Evolutionary conservation across 2,113 vertebrate species (phyloP), one percentile per base, ranked within the genome.

Genomic region (Gopherus evgoodei): DNA sequence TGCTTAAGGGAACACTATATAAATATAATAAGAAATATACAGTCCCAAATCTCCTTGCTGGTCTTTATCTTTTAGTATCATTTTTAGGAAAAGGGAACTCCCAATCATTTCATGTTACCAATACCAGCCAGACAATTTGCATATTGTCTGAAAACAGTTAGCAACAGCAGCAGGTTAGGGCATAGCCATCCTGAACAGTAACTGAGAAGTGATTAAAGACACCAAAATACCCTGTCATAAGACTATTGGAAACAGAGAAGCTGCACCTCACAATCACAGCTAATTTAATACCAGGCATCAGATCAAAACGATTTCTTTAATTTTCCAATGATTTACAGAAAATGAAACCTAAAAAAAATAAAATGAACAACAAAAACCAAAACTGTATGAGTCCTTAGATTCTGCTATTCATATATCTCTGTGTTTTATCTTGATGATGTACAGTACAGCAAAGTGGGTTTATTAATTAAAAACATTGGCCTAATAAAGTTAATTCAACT

Each of bases 241-340:
- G 21, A 38, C 65, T 72, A 22, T 38, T 72, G 65, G 65, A 72
- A 72, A 11, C 16, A n/a, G 16, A 69, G 65, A 72, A 38, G n/a
- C 35, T n/a, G 57, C n/a, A 72, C 17, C 65, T 38, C n/a, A 38
- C n/a, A 72, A 72, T 19, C 65, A n/a, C 35, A 69, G 21, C 35
- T 72, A 96, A 97, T 97, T 97, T 97, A 95, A 93, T 96, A 92
- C 52, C 84, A 91, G 95, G 85, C 35, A 83, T 76, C 53, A 93
- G 75, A 97, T 96, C 86, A 97, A 97, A 95, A 96, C 62, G 1
- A 78, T 79, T 91, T 94, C 84, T 97, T 75, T 31, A 87, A 80
- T 53, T 96, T 93, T 65, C 5, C 44, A 44, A 11, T 87, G 35
- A 78, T 96, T 97, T 92, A n/a, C 87, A 62, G 56, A 31, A 25